Evolutionary conservation across 1,140 invertebrate genomes (phyloP).

Genomic region (Drosophila watanabei): DNA sequence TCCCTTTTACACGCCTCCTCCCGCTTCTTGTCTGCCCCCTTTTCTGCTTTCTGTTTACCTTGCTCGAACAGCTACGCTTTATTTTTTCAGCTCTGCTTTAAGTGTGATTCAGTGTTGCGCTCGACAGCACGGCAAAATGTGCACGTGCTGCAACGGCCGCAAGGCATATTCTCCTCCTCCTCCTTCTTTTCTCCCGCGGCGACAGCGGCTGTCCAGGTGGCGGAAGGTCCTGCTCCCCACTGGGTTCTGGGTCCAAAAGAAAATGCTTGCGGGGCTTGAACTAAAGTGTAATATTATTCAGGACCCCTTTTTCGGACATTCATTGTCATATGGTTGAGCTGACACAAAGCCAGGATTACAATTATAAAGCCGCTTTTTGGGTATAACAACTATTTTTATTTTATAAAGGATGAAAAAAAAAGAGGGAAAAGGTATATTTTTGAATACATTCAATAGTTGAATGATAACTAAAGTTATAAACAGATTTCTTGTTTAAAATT

Average conservation of each 20-base stretch:
- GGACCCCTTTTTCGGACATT: background rate
- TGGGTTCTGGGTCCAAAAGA: background rate
- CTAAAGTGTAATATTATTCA: conserved; percentile 13
- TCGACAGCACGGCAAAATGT: conserved; percentile 62
- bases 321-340: background rate
- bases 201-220: background rate
- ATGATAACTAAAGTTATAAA: no score
- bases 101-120: conserved; percentile 69
- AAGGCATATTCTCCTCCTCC: conserved; percentile 31
- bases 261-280: background rate
- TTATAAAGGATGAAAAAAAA: conserved; percentile 15
- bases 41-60: conserved; percentile 43
- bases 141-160: conserved; percentile 51
- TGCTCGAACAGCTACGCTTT: conserved; percentile 44
- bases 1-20: conserved; percentile 12
- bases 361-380: background rate
- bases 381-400: background rate
- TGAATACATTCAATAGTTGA: background rate
- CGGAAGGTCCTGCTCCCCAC: conserved; percentile 4
- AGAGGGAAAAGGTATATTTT: background rate
- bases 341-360: conserved; percentile 1
- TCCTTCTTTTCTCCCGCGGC: conserved; percentile 7
- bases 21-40: no score
- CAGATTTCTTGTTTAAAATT: background rate
- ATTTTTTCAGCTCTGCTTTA: conserved; percentile 55